Conservation (phyloP, 1,140 invertebrate genomes). For the Drosophila novamexicana region DNA sequence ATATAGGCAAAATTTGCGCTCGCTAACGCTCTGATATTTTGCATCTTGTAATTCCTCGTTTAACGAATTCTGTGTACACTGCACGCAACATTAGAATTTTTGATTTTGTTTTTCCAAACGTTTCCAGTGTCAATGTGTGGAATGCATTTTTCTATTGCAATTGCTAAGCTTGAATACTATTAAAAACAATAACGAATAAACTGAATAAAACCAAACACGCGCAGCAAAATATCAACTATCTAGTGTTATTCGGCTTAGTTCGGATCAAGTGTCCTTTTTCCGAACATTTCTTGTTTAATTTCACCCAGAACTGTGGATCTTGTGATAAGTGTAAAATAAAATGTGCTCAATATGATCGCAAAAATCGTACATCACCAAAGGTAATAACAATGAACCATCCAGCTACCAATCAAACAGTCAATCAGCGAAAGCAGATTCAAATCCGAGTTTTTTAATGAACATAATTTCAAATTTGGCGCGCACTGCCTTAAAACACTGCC, state of each 20-base stretch:
- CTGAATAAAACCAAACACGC: conserved; percentile 10
- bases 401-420: too few species aligned
- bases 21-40: conserved; percentile 29
- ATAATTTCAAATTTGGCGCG: conserved; percentile 9
- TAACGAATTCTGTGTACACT: conserved; percentile 37
- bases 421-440: background rate
- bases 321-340: too few species aligned
- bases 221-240: too few species aligned
- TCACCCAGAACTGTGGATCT: too few species aligned
- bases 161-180: conserved; percentile 41
- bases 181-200: conserved; percentile 29
- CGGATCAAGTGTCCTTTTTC: too few species aligned
- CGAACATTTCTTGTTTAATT: background rate
- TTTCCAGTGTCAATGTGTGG: conserved; percentile 13
- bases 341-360: too few species aligned
- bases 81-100: conserved; percentile 16
- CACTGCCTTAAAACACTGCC: background rate
- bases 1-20: conserved; percentile 19
- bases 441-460: background rate
- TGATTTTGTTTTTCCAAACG: conserved; percentile 20
- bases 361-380: too few species aligned
- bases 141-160: conserved; percentile 44
- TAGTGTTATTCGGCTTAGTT: too few species aligned
- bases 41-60: conserved; percentile 48
- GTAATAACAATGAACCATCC: too few species aligned